phyloP scores from a whole-genome alignment of 2,888 invertebrate species.

The Norana najaformis region DNA sequence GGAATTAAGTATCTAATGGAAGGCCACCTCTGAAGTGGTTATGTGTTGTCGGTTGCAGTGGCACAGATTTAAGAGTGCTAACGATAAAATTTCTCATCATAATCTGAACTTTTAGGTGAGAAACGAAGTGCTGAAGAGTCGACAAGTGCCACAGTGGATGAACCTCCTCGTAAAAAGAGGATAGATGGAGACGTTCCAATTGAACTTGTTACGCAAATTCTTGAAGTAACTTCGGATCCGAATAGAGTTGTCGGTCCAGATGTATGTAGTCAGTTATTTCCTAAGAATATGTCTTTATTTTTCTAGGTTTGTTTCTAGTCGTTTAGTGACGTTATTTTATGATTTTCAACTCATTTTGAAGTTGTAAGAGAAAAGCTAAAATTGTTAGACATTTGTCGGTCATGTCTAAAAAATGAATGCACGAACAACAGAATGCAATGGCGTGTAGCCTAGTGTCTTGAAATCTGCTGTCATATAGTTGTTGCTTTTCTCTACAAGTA shows the following conservation, averaged over 20 bases:
- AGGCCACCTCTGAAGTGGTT: no score
- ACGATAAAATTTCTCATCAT: neutral
- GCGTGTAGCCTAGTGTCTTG: no score
- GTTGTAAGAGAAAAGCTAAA: neutral
- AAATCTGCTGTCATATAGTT: no score
- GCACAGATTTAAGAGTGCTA: no score
- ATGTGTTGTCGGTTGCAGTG: no score
- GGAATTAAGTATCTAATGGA: no score
- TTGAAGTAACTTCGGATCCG: conserved; percentile 81
- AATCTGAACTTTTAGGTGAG: neutral
- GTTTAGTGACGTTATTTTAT: neutral
- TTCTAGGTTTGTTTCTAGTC: neutral
- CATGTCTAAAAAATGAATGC: no score
- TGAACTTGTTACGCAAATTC: conserved; percentile 78
- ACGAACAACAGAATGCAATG: no score
- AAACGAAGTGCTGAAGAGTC: conserved; percentile 25
- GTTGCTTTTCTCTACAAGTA: no score
- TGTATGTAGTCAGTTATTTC: conserved; percentile 62
- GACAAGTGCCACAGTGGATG: neutral
- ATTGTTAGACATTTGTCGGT: no score
- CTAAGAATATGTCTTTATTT: no score
- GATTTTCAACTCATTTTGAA: neutral
- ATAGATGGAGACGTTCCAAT: conserved; percentile 72
- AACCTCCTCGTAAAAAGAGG: conserved; percentile 49
- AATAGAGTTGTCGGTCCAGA: conserved; percentile 82